phyloP scores from a whole-genome alignment of 2,888 invertebrate species.

The Epinotia nisella region DNA sequence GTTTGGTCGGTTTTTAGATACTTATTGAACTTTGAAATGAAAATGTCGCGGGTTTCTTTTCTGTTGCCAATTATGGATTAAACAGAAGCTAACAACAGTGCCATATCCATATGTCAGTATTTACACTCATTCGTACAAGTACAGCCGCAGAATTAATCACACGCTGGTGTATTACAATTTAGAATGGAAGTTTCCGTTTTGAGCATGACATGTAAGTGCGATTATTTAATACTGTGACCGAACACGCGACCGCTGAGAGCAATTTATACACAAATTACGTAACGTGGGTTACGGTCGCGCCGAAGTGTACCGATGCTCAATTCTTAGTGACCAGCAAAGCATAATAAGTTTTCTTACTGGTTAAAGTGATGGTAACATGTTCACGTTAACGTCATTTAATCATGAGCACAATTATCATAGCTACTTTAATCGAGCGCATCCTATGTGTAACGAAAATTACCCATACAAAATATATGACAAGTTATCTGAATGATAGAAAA shows the following conservation, averaged over 20 bases:
- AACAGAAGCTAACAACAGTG: neutral
- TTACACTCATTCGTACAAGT: neutral
- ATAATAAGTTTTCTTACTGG: neutral
- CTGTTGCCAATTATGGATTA: too few relatives aligned
- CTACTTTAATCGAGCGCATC: too few relatives aligned
- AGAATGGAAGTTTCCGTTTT: constrained; percentile 63
- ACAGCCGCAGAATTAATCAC: neutral
- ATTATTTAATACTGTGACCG: constrained; percentile 54
- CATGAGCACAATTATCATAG: too few relatives aligned
- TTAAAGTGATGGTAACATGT: neutral
- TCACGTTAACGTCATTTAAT: neutral
- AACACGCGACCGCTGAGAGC: constrained; percentile 41
- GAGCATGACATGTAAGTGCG: constrained; percentile 52
- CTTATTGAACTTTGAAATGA: too few relatives aligned
- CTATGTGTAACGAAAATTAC: too few relatives aligned
- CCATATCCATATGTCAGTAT: neutral
- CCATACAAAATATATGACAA: too few relatives aligned
- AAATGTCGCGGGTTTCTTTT: too few relatives aligned
- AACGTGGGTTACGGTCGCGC: constrained; percentile 35
- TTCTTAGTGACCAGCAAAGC: neutral
- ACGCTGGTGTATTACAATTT: neutral
- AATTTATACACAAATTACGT: constrained; percentile 42
- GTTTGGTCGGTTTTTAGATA: too few relatives aligned
- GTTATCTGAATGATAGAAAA: too few relatives aligned
- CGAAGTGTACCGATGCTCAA: constrained; percentile 14